A percentile compares a stretch with the other conserved stretches of the same genome.
Evolutionary conservation across 2,797 vertebrate genomes (phyloP).

Genomic region (Notamacropus eugenii): DNA sequence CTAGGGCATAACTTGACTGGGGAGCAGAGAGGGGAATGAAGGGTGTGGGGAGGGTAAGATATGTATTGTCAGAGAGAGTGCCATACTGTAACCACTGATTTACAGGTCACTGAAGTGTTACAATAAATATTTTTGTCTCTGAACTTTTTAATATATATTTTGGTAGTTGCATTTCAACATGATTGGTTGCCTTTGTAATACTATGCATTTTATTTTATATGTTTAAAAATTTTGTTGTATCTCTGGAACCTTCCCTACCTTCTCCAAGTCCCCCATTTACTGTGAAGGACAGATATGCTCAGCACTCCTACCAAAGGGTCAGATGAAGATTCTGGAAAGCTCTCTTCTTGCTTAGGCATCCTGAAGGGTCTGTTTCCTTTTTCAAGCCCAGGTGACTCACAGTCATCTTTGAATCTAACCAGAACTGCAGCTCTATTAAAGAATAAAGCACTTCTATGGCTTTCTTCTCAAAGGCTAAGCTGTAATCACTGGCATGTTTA

Average conservation of each 20-base stretch:
- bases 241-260: neutral
- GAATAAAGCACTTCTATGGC: neutral
- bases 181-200: neutral
- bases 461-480: slow-evolving; percentile 5
- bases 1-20: neutral
- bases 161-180: neutral
- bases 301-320: neutral
- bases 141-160: neutral
- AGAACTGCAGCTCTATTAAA: neutral
- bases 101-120: neutral
- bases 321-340: rapidly evolving
- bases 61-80: neutral
- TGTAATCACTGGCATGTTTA: neutral
- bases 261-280: neutral
- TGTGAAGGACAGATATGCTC: neutral
- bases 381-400: neutral
- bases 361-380: rapidly evolving
- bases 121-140: neutral
- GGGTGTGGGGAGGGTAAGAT: neutral
- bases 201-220: neutral
- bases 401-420: neutral
- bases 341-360: neutral
- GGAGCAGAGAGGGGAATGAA: too few relatives aligned
- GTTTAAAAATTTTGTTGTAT: slow-evolving; percentile 9
- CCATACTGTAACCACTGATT: neutral